Base-by-base conservation (phyloP, 2,888 invertebrate genomes). In the Amiota mariae region DNA sequence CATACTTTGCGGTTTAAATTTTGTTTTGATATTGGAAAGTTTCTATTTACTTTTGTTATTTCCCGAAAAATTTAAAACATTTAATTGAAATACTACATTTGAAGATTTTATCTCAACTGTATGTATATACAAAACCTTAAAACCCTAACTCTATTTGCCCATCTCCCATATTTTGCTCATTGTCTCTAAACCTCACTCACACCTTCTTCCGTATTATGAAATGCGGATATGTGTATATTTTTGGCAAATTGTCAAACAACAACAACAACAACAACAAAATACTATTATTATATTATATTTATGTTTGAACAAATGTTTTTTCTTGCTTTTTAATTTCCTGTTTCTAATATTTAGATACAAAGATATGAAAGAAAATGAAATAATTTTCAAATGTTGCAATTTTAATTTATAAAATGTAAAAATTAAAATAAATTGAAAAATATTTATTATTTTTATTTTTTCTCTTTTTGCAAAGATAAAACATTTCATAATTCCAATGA, bases 191-290 rank as follows among this genome's bases (percentile, higher is more conserved):
- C 36, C 36, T 36, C 36, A 24, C n/a, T n/a, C 24, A 36, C 36
- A 36, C 36, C 8, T 36, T 36, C 36, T 36, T 36, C 36, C 36
- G 36, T 36, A 73, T 74, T 18, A 63, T 70, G 57, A 78, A 84
- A 78, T 76, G 76, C 78, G 79, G 82, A 81, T 81, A 75, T n/a
- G n/a, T n/a, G n/a, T 77, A 79, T 78, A 80, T 54, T 64, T 81
- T 79, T 84, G 87, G 82, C 85, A 83, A 82, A 84, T 84, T 82
- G 85, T 82, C 87, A 87, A 86, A 85, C 81, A 76, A 77, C 77
- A 80, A 86, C 75, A 72, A 76, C 85, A 86, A 85, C 81, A 76
- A 77, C 77, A 80, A 86, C 75, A 72, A 76, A 75, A 81, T 84
- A 84, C 84, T 82, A 85, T 85, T 82, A 79, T 71, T 51, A 2